Evolutionary conservation across 1,140 invertebrate genomes (phyloP), one percentile per base, ranked within the genome.

Genomic region (Holcopasites calliopsidis): DNA sequence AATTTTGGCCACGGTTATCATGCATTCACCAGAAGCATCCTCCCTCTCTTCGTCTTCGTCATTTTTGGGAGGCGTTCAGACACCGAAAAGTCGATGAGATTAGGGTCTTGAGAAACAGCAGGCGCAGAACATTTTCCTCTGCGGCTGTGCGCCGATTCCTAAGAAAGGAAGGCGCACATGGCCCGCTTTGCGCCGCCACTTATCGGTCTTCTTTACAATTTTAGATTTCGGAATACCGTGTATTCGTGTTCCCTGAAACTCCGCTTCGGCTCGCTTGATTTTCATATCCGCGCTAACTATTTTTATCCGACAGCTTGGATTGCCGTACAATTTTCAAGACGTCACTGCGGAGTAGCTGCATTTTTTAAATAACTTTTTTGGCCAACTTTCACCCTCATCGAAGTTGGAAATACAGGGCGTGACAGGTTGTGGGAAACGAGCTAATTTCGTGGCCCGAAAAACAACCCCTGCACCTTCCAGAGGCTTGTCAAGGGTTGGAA

Each of bases 181-280:
- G 90, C 90, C 88, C 79, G 68, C 82, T 69, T 76, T 70, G 18
- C 31, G 83, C 74, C 42, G 64, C 80, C 65, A 86, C 88, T 91
- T 91, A 88, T 88, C 86, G 78, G 77, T 62, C 65, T 78, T 65
- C 44, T 84, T 81, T 80, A 86, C 88, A 90, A 90, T 91, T 91
- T 90, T 91, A 91, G 89, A 90, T 90, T 91, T 90, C 87, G 80
- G 80, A 89, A 89, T 88, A 87, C 71, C 71, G 85, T 3, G 13
- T 10, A 82, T 86, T 82, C 78, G 79, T 85, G 79, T 68, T 80
- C 50, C 75, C 75, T 70, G 84, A 86, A 87, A 55, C 61, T 40
- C 35, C 23, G 16, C 16, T 31, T 1, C 10, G 8, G 7, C 18
- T 26, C 23, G 7, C 18, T 31, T 16, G 42, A 23, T 21, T 23